phyloP scores from a whole-genome alignment of 2,888 invertebrate genomes.

The Idaea aversata region DNA sequence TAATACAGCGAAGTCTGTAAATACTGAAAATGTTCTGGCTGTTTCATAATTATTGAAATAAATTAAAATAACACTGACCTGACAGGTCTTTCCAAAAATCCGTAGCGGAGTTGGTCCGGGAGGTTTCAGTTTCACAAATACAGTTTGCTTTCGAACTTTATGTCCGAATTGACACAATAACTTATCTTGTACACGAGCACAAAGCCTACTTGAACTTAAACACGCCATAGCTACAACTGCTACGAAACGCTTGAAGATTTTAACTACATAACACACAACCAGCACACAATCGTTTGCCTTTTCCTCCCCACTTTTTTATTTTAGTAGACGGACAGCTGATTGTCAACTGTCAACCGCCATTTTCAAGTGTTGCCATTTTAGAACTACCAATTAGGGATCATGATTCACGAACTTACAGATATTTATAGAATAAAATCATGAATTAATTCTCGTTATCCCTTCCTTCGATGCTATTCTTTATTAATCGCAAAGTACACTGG shows the following conservation, averaged over 20 bases:
- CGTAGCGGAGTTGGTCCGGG: constrained; percentile 81
- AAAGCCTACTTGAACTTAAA: constrained; percentile 90
- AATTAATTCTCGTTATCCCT: too few species aligned
- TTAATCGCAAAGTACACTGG: too few species aligned
- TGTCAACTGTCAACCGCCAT: constrained; percentile 59
- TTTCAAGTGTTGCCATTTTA: constrained; percentile 41
- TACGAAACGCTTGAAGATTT: constrained; percentile 82
- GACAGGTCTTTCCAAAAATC: constrained; percentile 77
- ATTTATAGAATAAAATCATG: too few species aligned
- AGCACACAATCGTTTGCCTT: constrained; percentile 67
- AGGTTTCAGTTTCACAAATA: constrained; percentile 85
- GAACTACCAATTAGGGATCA: neutral
- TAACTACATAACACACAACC: constrained; percentile 70
- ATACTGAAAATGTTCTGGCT: neutral
- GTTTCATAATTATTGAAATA: neutral
- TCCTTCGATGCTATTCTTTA: too few species aligned
- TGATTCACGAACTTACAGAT: too few species aligned
- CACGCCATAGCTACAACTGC: constrained; percentile 91
- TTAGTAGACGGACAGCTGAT: constrained; percentile 67
- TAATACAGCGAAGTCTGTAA: neutral
- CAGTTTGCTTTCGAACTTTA: constrained; percentile 84
- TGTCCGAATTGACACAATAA: constrained; percentile 88
- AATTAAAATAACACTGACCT: constrained; percentile 52
- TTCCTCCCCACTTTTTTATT: constrained; percentile 68
- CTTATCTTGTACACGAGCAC: constrained; percentile 90